Evolutionary conservation across 2,888 invertebrate species (phyloP), one percentile per base, ranked within the genome.

Genomic region (Eupeodes latifasciatus): DNA sequence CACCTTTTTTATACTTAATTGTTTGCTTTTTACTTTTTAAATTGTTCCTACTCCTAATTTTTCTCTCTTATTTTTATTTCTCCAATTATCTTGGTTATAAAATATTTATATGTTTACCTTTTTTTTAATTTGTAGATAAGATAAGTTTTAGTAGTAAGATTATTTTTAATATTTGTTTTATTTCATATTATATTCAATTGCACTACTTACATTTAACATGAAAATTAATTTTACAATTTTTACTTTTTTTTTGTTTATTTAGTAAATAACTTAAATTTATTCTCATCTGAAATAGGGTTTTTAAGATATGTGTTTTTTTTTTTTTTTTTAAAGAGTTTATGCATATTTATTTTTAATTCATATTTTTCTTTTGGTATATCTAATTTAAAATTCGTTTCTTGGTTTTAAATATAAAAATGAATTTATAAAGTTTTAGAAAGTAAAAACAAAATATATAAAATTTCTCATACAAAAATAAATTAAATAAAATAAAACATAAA

Each of bases 321-420:
- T 66, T 6, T 66, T 66, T 66, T 66, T 6, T 66, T 64, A 47
- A 57, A 64, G 47, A 66, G 14, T 62, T 40, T 62, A 62, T 16
- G 72, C 66, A 36, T 51, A 34, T 75, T 6, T 51, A 16, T 53
- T 64, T 59, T 34, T 44, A 66, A 62, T 77, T 74, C 62, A 40
- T 40, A 80, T 77, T 67, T 59, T 71, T 77, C 11, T 74, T 78
- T 82, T 44, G 81, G 90, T 92, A 27, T 92, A 90, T 90, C 93
- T 93, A 93, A 92, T 93, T 93, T 90, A 93, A 93, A 93, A 93
- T 93, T 93, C 93, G 93, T 93, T 93, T 92, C 91, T 91, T 91
- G 91, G 91, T 91, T 91, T 92, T 84, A 87, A 61, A 27, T 5
- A 59, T 14, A 36, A 10, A 12, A 27, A 27, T 5, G 14, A 3